These are phyloP conservation scores for Parapsyche elsis DNA, from an alignment of 1,140 invertebrate species.

Conservation along the genomic window DNA sequence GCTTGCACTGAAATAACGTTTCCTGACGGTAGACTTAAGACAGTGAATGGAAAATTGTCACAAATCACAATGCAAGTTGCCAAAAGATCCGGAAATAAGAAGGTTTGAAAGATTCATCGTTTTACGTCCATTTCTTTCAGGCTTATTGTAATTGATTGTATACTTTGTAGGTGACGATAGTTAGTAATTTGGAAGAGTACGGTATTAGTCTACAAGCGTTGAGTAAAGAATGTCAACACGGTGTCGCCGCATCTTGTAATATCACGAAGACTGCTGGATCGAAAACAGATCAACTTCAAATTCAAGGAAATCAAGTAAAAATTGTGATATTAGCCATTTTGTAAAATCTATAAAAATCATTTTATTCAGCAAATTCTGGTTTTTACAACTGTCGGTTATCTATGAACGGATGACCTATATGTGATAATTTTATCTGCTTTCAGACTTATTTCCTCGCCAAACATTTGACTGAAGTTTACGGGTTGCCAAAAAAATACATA, in stretches of 20 bases:
- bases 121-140: neutral
- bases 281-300: slow-evolving; percentile 81
- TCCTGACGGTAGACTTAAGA: slow-evolving; percentile 68
- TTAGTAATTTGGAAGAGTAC: slow-evolving; percentile 88
- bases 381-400: neutral
- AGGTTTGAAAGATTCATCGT: slow-evolving; percentile 68
- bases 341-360: slow-evolving; percentile 1
- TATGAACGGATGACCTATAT: neutral
- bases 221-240: slow-evolving; percentile 84
- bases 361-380: slow-evolving; percentile 1
- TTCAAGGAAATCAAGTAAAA: slow-evolving; percentile 91
- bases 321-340: neutral
- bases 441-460: slow-evolving; percentile 66
- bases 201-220: slow-evolving; percentile 84
- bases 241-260: slow-evolving; percentile 86
- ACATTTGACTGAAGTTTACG: slow-evolving; percentile 65
- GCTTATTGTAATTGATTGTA: neutral
- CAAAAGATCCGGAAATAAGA: slow-evolving; percentile 88
- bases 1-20: slow-evolving; percentile 77
- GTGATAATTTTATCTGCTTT: slow-evolving; percentile 35
- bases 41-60: slow-evolving; percentile 80
- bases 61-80: slow-evolving; percentile 83
- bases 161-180: slow-evolving; percentile 77
- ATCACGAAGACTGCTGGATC: slow-evolving; percentile 80
- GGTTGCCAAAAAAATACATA: slow-evolving; percentile 65